phyloP scores from a whole-genome alignment of 2,797 vertebrate genomes.

The Notolabrus celidotus region DNA sequence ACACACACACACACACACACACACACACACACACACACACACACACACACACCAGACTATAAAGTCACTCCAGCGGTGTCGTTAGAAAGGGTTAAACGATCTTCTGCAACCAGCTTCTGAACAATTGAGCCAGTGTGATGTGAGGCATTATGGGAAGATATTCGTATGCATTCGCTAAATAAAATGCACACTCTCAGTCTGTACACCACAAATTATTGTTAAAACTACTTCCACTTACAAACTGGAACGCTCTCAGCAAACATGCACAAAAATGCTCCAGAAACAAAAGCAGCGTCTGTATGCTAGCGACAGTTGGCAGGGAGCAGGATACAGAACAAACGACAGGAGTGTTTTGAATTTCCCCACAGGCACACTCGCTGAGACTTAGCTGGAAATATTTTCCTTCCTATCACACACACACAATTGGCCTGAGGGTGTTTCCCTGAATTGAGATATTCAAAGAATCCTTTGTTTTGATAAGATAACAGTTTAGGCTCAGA shows the following conservation, averaged over 20 bases:
- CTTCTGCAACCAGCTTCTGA: constrained; percentile 40
- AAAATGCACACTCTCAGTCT: constrained; percentile 22
- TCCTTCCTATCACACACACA: constrained; percentile 67
- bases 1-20: constrained; percentile 17
- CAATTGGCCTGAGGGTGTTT: constrained; percentile 67
- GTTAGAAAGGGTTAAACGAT: constrained; percentile 45
- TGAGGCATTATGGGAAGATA: constrained; percentile 35
- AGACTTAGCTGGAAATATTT: constrained; percentile 71
- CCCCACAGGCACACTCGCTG: constrained; percentile 49
- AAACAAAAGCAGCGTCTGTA: constrained; percentile 63
- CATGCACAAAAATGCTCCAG: constrained; percentile 13
- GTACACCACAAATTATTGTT: constrained; percentile 4
- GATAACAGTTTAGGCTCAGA: constrained; percentile 69
- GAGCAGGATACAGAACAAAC: constrained; percentile 54
- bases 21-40: constrained; percentile 5
- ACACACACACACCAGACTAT: constrained; percentile 14
- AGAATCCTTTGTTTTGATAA: constrained; percentile 76
- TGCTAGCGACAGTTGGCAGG: constrained; percentile 55
- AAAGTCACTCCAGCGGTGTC: constrained; percentile 15
- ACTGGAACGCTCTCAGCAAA: constrained; percentile 25
- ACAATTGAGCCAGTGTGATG: constrained; percentile 70
- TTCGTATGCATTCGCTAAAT: constrained; percentile 33
- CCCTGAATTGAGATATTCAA: constrained; percentile 73
- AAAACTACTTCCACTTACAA: background rate
- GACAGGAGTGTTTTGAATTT: constrained; percentile 62